A percentile compares a stretch with the other conserved stretches of the same genome.
These are phyloP conservation scores for Cheilinus undulatus DNA, from an alignment of 2,113 vertebrate genomes.

Conservation along the genomic window DNA sequence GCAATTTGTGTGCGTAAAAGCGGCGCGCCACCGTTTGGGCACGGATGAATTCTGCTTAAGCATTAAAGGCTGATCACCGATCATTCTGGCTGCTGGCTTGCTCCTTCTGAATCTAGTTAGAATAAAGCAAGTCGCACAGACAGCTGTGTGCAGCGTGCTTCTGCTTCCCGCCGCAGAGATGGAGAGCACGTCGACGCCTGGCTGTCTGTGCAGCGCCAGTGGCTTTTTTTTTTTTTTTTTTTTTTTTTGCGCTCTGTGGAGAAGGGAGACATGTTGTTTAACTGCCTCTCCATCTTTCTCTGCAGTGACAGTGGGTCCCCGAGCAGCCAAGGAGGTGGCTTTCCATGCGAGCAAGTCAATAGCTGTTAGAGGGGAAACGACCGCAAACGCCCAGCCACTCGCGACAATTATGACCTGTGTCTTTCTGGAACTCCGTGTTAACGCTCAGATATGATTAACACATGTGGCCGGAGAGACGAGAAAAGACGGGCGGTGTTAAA, in stretches of 20 bases:
- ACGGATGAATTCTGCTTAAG: constrained; percentile 50
- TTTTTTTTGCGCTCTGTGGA: constrained; percentile 69
- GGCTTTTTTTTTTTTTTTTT: no score
- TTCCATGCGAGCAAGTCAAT: constrained; percentile 68
- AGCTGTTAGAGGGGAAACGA: constrained; percentile 59
- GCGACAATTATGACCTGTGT: constrained; percentile 65
- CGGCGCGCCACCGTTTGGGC: constrained; percentile 42
- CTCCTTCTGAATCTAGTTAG: constrained; percentile 84
- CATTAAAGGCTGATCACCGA: constrained; percentile 47
- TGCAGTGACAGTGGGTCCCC: constrained; percentile 67
- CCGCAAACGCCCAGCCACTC: constrained; percentile 66
- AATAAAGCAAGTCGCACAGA: constrained; percentile 75
- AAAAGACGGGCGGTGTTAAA: constrained; percentile 26
- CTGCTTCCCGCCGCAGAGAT: constrained; percentile 76
- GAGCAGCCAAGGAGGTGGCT: constrained; percentile 64
- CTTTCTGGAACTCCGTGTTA: constrained; percentile 60
- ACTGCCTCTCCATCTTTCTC: constrained; percentile 54
- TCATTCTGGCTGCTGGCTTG: constrained; percentile 65
- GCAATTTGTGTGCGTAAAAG: constrained; percentile 66
- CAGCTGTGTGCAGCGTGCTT: constrained; percentile 85
- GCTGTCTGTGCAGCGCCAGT: constrained; percentile 78
- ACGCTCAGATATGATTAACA: constrained; percentile 47
- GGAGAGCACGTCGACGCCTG: constrained; percentile 83
- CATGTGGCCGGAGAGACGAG: constrained; percentile 43
- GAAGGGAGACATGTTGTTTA: constrained; percentile 67